Base-by-base conservation (phyloP, 2,113 vertebrate genomes). In the Hucho hucho region DNA sequence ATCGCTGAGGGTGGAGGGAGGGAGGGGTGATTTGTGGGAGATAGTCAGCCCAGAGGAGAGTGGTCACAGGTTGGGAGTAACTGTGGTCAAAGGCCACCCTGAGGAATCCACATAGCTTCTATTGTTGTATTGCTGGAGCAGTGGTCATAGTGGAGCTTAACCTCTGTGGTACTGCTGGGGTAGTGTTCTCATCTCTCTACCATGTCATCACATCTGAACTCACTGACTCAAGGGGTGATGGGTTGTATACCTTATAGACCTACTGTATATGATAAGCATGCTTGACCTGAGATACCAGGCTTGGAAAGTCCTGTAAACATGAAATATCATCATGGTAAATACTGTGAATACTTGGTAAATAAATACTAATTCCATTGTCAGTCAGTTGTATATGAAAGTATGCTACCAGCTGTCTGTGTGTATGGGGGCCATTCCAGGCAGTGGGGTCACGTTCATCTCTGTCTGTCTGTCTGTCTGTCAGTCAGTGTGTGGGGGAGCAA, bases 1-100 rank as follows among this genome's bases (percentile, higher is more conserved):
- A 79, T 80, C 78, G 11, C 77, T 72, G 80, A 73, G 64, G 65
- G 32, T 1, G 5, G 37, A 6, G 29, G 20, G 28, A 47, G 73
- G 77, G 29, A 75, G 73, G 47, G 32, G 32, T 1, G 32, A 32
- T 32, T 32, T 32, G 32, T 32, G 1, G 20, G 73, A 6, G 67
- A 74, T 73, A 88, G 86, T 89, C 89, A 88, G 87, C 82, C 84
- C 77, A 67, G 79, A 69, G 72, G 65, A 74, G 73, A 64, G 26
- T 86, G 88, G 84, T 91, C 87, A 83, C 80, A 84, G 81, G 83
- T 84, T 70, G 69, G 75, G 66, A 83, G 81, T 69, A 47, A 81
- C 81, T 69, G 72, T 82, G 86, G 80, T 84, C 89, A 81, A 76
- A 77, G 75, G 73, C 77, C 76, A 83, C 6, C 6, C 56, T 78